Evolutionary conservation across 2,113 vertebrate genomes (phyloP), one percentile per base, ranked within the genome.

Genomic region (Seriola rivoliana): DNA sequence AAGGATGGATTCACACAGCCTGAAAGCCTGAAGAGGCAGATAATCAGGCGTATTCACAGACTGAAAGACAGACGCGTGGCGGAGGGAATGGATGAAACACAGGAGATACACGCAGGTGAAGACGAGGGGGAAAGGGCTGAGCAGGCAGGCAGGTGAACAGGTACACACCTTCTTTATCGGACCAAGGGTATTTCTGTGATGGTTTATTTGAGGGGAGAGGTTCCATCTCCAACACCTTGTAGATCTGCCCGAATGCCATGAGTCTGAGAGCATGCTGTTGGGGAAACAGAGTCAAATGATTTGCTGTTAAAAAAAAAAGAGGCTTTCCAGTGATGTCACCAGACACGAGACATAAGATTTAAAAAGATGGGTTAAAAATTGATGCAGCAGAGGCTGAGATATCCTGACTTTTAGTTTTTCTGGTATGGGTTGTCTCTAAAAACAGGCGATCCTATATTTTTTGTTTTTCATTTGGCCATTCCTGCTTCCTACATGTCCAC

Each of bases 181-280:
- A 95, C 98, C 98, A 99, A 34, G 97, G 96, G 88, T 97, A 99
- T 94, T 99, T 99, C 93, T 99, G 98, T 92, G 97, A 97, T 63
- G 97, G 97, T 91, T 99, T 99, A 95, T 96, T 98, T 91, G 97
- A 98, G 76, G 97, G 97, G 73, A 99, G 97, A 69, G 98, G 97
- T 55, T 99, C 98, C 98, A 99, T 99, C 90, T 99, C 98, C 93
- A 99, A 92, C 84, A 99, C 97, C 92, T 98, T 99, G 93, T 98
- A 99, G 93, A 99, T 99, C 91, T 99, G 98, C 85, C 98, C 98
- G 75, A 99, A 99, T 8, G 98, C 98, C 93, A 99, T 97, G 80
- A 98, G 96, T 91, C 98, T 96, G 85, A 99, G 95, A 44, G 97
- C 96, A 52, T 97, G 97, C 98, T 99, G 91, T 52, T 89, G 59